phyloP scores from a whole-genome alignment of 2,888 invertebrate genomes.

The Bombylius major region DNA sequence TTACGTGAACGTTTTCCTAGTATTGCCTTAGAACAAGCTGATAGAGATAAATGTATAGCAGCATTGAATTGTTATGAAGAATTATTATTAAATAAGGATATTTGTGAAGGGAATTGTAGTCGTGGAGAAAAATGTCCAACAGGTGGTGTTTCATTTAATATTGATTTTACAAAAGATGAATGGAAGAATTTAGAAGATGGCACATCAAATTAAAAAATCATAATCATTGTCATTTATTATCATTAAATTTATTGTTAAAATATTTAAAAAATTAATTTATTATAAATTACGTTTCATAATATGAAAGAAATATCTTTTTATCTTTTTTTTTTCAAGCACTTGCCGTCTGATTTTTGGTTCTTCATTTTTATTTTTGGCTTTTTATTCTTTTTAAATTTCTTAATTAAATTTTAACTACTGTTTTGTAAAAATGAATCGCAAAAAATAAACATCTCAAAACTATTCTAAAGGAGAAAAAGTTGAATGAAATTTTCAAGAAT shows the following conservation, averaged over 20 bases:
- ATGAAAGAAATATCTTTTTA: no score
- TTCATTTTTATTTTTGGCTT: no score
- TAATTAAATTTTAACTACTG: no score
- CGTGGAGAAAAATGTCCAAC: conserved; percentile 78
- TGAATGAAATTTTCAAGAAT: no score
- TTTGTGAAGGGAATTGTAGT: conserved; percentile 77
- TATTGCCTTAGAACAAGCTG: conserved; percentile 55
- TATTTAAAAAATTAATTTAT: not conserved
- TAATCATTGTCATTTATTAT: no score
- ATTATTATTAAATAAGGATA: conserved; percentile 60
- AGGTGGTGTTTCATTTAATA: conserved; percentile 39
- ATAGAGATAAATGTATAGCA: conserved; percentile 60
- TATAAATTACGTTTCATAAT: not conserved
- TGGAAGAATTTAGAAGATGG: conserved; percentile 14
- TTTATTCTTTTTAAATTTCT: no score
- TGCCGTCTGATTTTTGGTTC: no score
- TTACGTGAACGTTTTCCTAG: conserved; percentile 76
- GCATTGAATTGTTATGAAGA: conserved; percentile 77
- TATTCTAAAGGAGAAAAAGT: no score
- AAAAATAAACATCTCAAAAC: no score
- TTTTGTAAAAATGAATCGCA: no score
- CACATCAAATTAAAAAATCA: no score
- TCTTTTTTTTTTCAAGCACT: no score
- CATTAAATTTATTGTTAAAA: not conserved
- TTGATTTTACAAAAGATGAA: conserved; percentile 19